Evolutionary conservation across 2,888 invertebrate genomes (phyloP).

Genomic region (Serripes groenlandicus): DNA sequence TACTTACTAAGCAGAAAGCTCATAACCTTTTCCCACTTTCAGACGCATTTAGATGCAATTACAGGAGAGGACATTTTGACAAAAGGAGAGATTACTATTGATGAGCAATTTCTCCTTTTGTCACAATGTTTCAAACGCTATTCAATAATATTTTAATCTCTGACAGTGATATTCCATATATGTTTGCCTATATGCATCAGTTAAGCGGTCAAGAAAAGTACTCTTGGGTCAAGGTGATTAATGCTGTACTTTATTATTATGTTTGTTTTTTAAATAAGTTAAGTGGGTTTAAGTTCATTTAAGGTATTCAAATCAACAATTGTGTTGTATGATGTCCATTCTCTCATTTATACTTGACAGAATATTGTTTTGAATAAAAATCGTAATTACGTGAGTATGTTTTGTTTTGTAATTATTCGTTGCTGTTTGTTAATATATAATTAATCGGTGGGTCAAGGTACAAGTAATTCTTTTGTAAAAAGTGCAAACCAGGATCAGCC

Average conservation of each 20-base stretch:
- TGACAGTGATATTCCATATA: too few relatives aligned
- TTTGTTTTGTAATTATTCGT: too few relatives aligned
- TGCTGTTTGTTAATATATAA: too few relatives aligned
- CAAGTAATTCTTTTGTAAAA: too few relatives aligned
- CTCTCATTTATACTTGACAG: conserved; percentile 24
- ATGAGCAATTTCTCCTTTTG: background rate
- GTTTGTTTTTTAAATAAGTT: background rate
- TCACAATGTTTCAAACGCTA: background rate
- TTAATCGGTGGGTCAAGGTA: too few relatives aligned
- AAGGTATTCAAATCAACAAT: background rate
- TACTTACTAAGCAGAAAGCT: background rate
- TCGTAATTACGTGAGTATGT: conserved; percentile 16
- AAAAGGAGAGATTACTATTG: background rate
- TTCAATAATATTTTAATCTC: background rate
- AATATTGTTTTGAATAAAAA: conserved; percentile 28
- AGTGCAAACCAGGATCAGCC: too few relatives aligned
- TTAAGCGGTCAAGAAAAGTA: too few relatives aligned
- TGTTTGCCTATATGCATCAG: too few relatives aligned
- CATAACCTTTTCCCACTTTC: too few relatives aligned
- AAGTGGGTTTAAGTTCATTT: background rate
- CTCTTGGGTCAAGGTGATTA: background rate
- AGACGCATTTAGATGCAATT: background rate
- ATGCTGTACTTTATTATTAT: background rate
- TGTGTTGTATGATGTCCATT: background rate
- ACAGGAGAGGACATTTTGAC: background rate